These are phyloP conservation scores for Leptopilina myrica DNA, from an alignment of 2,888 invertebrate genomes.

Conservation along the genomic window DNA sequence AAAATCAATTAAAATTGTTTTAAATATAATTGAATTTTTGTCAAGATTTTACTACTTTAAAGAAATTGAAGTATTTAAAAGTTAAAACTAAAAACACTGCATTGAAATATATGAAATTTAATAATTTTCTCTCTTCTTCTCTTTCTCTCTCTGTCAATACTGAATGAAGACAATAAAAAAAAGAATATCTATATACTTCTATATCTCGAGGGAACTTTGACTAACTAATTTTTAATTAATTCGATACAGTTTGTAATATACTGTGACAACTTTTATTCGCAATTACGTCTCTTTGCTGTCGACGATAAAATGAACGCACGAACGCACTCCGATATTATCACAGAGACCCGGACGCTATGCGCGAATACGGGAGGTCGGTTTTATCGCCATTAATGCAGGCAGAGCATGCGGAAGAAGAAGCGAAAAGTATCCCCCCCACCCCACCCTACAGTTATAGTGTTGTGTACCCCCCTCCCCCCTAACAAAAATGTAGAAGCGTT, in stretches of 20 bases:
- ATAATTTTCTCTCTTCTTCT: not conserved
- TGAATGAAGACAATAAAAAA: not conserved
- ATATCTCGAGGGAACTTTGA: not conserved
- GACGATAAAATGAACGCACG: conserved; percentile 22
- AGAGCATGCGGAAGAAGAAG: conserved; percentile 14
- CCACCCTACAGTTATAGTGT: too few species aligned
- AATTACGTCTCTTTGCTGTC: conserved; percentile 12
- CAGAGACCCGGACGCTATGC: not conserved
- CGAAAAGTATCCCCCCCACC: not conserved
- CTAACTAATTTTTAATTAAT: conserved; percentile 10
- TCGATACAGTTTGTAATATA: conserved; percentile 1
- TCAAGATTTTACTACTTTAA: too few species aligned
- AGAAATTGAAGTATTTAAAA: too few species aligned
- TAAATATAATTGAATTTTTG: too few species aligned
- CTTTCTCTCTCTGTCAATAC: not conserved
- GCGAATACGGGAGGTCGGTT: conserved; percentile 33
- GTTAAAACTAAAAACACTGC: too few species aligned
- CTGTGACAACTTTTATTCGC: conserved; percentile 17
- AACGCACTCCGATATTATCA: conserved; percentile 32
- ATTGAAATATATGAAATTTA: not conserved
- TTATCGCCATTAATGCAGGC: conserved; percentile 46
- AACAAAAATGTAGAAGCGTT: not conserved
- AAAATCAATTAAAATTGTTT: too few species aligned
- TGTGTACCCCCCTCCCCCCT: too few species aligned
- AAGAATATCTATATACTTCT: not conserved